Base-by-base conservation (phyloP, 2,888 invertebrate species). In the Listrodromus nycthemerus region DNA sequence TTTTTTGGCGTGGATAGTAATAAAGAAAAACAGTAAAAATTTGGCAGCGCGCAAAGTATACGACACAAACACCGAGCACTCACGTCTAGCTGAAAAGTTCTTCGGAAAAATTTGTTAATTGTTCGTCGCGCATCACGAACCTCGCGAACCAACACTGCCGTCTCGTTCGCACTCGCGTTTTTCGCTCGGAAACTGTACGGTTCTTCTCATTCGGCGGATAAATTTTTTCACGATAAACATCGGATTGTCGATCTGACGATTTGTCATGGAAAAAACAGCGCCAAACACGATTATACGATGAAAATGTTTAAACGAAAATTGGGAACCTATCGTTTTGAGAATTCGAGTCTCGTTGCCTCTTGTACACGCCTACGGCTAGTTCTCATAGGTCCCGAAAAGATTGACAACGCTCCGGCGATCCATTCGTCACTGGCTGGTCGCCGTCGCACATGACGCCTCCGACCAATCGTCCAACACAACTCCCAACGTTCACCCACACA, bases 341-440 rank as follows among this genome's bases (percentile, higher is more conserved):
- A 84, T 91, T 91, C 89, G 89, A 90, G 89, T 86, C 85, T 85
- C 67, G 69, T 50, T 71, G 75, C 30, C 61, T 61, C 61, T 55
- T 85, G 79, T 82, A 84, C 80, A 85, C 82, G 84, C 61, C 85
- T 80, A 84, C 83, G 85, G 80, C 84, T 82, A 71, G 65, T 88
- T 85, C 85, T 82, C 87, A 90, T 87, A 86, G 87, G 83, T 80
- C 84, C 81, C 8, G 69, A 61, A 27, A 50, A 80, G 79, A 80
- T 77, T 81, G 69, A 86, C 89, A 87, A 88, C 87, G 85, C 86
- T 86, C 85, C 86, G 74, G 78, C 83, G 85, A 63, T 69, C 63
- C 65, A 24, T 21, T 13, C 27, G 33, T 65, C 24, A 87, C 86
- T 88, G 85, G 88, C 55, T 67, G 19, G 66, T 67, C 55, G 55